Base-by-base conservation (phyloP, 2,113 vertebrate genomes). In the Rhinolophus sinicus region DNA sequence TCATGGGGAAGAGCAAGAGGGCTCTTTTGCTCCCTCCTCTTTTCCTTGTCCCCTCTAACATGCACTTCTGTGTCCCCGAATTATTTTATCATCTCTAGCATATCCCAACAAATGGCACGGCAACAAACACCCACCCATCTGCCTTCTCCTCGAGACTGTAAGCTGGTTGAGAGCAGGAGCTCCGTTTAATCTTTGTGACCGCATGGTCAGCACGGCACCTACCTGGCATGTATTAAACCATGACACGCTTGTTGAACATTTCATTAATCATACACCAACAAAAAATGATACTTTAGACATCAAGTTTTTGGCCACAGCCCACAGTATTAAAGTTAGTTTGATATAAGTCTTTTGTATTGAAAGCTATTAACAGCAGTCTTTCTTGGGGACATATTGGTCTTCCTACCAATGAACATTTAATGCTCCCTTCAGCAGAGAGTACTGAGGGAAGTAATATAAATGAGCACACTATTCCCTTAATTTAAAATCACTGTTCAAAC, bases 61-160 rank as follows among this genome's bases (percentile, higher is more conserved):
- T 3, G 54, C 3, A 11, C 54, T 40, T 16, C 19, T 15, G 9
- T 13, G 69, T 80, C n/a, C 69, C 40, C 9, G 3, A 5, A 30
- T 38, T 15, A n/a, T 47, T 82, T 47, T 82, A 40, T 16, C 33
- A 7, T 2, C 0, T 1, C 26, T 15, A 15, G 28, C 18, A 35
- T 6, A 24, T 8, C 5, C 26, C 33, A 3, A 65, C 24, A 86
- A 40, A 24, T 0, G 7, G 75, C 1, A 19, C 13, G 15, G 70
- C 64, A 38, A 3, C 5, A 2, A 33, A 24, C 6, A 8, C 14
- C 35, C 14, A 14, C 9, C 16, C 9, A 1, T 35, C 33, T 21
- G 40, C 50, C 67, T 24, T 19, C 4, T 54, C 26, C 50, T 64
- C 15, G 8, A 33, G 44, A 30, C 15, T 6, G 16, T 3, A 5